Conservation (phyloP, 2,797 vertebrate species). For the Steatocranus sp. region DNA sequence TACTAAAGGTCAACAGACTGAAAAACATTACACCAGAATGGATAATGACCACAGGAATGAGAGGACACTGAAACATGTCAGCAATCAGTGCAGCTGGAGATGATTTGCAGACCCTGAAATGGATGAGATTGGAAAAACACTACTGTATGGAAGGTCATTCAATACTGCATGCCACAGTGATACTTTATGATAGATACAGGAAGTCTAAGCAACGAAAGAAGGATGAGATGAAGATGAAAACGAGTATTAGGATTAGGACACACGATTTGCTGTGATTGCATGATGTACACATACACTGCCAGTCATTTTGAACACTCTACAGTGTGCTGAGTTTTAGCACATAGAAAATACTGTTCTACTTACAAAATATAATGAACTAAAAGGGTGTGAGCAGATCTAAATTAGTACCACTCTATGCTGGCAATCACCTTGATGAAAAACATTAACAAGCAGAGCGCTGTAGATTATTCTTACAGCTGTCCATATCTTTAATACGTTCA, state of each 20-base stretch:
- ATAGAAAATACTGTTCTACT: neutral
- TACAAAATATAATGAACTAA: neutral
- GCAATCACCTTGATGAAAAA: neutral
- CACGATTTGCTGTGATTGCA: neutral
- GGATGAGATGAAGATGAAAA: neutral
- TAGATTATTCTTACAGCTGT: neutral
- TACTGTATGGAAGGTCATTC: neutral
- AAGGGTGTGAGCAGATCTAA: neutral
- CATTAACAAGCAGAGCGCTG: neutral
- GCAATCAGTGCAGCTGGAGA: neutral
- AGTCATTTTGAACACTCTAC: neutral
- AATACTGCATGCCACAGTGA: neutral
- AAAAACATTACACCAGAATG: constrained; percentile 19
- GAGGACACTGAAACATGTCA: neutral
- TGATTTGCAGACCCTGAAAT: constrained; percentile 18
- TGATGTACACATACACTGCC: neutral
- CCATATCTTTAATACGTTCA: neutral
- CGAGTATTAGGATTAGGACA: neutral
- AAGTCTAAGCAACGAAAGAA: neutral
- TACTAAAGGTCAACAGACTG: constrained; percentile 24
- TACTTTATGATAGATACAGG: neutral
- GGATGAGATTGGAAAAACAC: neutral
- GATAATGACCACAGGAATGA: constrained; percentile 32
- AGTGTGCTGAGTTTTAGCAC: neutral
- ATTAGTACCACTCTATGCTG: neutral